Conservation (phyloP, 2,113 vertebrate species). For the Anarhynchus alexandrinus region DNA sequence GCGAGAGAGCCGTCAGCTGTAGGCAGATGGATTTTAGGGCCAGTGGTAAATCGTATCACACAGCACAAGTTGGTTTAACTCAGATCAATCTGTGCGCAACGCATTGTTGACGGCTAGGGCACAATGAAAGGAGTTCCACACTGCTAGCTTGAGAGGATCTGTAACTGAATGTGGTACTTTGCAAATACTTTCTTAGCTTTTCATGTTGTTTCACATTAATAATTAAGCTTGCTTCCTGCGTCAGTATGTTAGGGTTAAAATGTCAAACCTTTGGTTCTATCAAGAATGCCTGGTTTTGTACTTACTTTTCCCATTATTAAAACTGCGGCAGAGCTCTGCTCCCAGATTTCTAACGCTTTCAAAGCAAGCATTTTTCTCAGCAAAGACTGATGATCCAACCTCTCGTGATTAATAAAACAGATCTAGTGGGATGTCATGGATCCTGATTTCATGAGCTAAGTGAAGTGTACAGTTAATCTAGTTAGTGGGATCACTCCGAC, state of each 20-base stretch:
- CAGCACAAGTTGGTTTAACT: background rate
- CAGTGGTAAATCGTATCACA: background rate
- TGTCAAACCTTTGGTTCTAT: background rate
- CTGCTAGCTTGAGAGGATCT: background rate
- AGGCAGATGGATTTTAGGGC: background rate
- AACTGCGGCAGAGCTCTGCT: background rate
- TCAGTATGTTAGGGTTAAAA: background rate
- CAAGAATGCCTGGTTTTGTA: background rate
- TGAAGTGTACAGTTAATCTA: background rate
- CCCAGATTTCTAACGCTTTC: background rate
- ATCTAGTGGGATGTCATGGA: background rate
- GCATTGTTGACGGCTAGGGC: background rate
- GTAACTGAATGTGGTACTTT: background rate
- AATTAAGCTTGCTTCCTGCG: background rate
- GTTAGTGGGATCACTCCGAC: background rate
- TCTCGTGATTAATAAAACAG: background rate
- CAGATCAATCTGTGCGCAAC: background rate
- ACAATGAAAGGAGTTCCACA: background rate
- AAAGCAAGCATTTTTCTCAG: background rate
- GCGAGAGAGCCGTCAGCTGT: accelerated
- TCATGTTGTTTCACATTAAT: background rate
- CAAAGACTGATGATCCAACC: background rate
- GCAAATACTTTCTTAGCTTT: background rate
- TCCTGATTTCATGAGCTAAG: background rate
- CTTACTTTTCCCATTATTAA: background rate